These are phyloP conservation scores for Emydocephalus ijimae DNA, from an alignment of 2,113 vertebrate genomes.

Conservation along the genomic window DNA sequence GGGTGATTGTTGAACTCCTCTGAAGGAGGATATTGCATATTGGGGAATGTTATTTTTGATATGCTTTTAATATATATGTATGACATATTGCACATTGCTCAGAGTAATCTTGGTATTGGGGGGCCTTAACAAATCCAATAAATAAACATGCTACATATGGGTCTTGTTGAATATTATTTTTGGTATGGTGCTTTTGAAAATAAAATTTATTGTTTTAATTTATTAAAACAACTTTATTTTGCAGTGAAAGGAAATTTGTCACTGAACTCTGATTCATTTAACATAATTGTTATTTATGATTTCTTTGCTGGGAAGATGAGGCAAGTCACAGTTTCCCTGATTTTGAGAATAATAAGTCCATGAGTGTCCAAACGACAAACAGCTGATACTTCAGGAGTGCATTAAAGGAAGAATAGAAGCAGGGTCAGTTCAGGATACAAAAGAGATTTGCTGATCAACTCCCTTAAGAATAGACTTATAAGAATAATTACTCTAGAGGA, in stretches of 20 bases:
- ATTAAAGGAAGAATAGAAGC: not conserved
- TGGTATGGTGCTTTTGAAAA: not conserved
- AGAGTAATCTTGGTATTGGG: not conserved
- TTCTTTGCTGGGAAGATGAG: not conserved
- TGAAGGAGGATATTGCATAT: not conserved
- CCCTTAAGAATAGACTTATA: not conserved
- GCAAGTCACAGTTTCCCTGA: not conserved
- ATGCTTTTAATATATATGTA: not conserved
- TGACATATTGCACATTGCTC: not conserved
- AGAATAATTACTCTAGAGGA: not conserved
- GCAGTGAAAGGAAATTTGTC: not conserved
- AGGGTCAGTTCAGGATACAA: not conserved
- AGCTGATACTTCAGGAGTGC: not conserved
- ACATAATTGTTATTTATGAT: not conserved
- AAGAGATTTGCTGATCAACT: not conserved
- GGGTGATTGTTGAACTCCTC: not conserved
- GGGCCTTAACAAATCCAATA: not conserved
- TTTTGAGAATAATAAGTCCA: not conserved
- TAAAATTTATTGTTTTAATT: not conserved
- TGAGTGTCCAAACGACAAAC: not conserved
- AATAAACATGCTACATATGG: not conserved
- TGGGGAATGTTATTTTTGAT: not conserved
- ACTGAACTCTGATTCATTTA: not conserved
- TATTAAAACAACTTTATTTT: not conserved
- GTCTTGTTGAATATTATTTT: not conserved